Base-by-base conservation (phyloP, 2,888 invertebrate genomes). In the Atethmia centrago region DNA sequence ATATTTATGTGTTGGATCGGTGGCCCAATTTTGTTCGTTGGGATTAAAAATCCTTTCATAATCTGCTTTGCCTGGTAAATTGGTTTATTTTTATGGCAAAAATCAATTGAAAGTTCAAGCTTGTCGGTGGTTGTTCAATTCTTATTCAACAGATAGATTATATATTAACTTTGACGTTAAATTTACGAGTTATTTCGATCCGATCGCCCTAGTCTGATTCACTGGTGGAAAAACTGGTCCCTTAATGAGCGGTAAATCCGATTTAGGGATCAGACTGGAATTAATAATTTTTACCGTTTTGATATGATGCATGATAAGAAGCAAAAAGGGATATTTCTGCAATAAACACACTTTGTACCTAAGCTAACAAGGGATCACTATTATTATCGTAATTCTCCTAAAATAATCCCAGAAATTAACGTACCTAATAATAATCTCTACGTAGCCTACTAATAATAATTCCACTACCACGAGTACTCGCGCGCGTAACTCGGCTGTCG, bases 401-500 rank as follows among this genome's bases (percentile, higher is more conserved):
- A 56, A 40, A 56, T 31, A 14, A 31, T 58, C 28, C 28, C 40
- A 8, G 16, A 49, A 25, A 28, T 55, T 3, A 31, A 31, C 16
- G 10, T 47, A 19, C 4, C 19, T 16, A 19, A 53, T 53, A 53
- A 55, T 49, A 71, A 42, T 40, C 7, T 31, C 40, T 16, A 40
- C 2, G 2, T 79, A 45, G 47, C 19, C 51, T 47, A 21, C 14
- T 31, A 63, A 25, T 59, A 53, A 21, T 40, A 62, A 55, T 31
- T 47, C 40, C 16, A 19, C 45, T 82, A 62, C 66, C 70, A 4
- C 21, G 12, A 14, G 51, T 36, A 53, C 62, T 82, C 71, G 64
- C 64, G 61, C 71, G 71, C 66, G 71, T 55, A 67, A 45, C 71
- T 67, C 66, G 49, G 7, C 66, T 59, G 79, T 79, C 79, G 36